Conservation (phyloP, 2,888 invertebrate species). For the Sabellastarte sp. region DNA sequence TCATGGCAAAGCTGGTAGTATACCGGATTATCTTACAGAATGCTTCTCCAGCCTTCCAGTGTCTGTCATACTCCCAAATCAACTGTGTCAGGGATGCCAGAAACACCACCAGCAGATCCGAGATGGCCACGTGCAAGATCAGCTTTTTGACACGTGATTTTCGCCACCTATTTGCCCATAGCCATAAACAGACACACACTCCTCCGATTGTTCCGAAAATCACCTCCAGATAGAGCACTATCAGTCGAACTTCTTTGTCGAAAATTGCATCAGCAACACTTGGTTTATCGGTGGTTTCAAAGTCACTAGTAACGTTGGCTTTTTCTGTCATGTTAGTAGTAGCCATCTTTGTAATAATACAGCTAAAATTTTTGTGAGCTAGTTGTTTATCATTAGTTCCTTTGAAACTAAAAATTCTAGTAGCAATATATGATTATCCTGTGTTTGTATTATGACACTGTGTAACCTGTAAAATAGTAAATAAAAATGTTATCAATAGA, state of each 20-base stretch:
- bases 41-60: constrained; percentile 52
- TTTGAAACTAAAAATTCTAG: no score
- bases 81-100: constrained; percentile 48
- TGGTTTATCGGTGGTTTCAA: not conserved
- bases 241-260: constrained; percentile 37
- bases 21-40: constrained; percentile 56
- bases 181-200: constrained; percentile 47
- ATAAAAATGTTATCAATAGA: no score
- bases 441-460: no score
- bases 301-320: not conserved
- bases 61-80: constrained; percentile 30
- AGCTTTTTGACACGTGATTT: constrained; percentile 50
- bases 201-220: constrained; percentile 46
- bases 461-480: no score
- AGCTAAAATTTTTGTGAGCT: no score
- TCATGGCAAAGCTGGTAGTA: constrained; percentile 52
- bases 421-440: no score
- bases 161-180: constrained; percentile 40
- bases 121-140: constrained; percentile 54
- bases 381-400: no score
- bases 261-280: constrained; percentile 47
- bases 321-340: no score
- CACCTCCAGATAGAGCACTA: constrained; percentile 43
- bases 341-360: no score
- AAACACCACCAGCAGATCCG: constrained; percentile 54